These are phyloP conservation scores for Montipora sp. DNA, from an alignment of 64 coral and sea anemone species.

Conservation along the genomic window DNA sequence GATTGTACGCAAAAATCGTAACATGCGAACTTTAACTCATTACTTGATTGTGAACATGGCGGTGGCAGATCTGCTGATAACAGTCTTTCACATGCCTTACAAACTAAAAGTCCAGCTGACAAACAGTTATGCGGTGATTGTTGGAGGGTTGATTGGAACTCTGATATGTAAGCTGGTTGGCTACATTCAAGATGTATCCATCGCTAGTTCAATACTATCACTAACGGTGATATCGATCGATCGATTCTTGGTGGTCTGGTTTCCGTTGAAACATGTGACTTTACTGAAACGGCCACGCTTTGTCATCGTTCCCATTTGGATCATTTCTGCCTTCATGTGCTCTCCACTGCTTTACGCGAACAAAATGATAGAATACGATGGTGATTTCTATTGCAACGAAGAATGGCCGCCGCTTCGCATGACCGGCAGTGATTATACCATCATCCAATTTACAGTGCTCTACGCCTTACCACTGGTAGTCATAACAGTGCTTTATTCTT, in stretches of 20 bases:
- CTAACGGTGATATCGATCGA: slow-evolving; percentile 66
- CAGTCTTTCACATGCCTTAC: slow-evolving; percentile 75
- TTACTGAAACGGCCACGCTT: slow-evolving; percentile 34
- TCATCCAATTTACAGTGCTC: slow-evolving; percentile 16
- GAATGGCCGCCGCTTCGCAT: slow-evolving; percentile 54
- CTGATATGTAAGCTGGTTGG: slow-evolving; percentile 74
- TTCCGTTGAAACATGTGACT: slow-evolving; percentile 68
- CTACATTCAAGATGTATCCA: slow-evolving; percentile 71
- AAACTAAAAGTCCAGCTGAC: slow-evolving; percentile 59
- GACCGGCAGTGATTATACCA: not conserved
- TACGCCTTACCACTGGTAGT: slow-evolving; percentile 32
- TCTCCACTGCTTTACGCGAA: slow-evolving; percentile 82
- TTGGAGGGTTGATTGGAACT: not conserved
- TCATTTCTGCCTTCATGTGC: slow-evolving; percentile 39
- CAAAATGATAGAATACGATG: slow-evolving; percentile 30
- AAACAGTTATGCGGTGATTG: not conserved
- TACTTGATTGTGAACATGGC: slow-evolving; percentile 85
- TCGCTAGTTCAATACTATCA: slow-evolving; percentile 62
- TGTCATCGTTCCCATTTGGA: slow-evolving; percentile 41
- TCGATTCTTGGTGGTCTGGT: slow-evolving; percentile 59
- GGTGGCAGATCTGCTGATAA: slow-evolving; percentile 66
- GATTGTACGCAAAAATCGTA: slow-evolving; percentile 63
- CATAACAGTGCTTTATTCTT: slow-evolving; percentile 36
- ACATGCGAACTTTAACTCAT: slow-evolving; percentile 72
- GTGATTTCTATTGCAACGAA: slow-evolving; percentile 52